Base-by-base conservation (phyloP, 2,113 vertebrate species). In the Ceyx cyanopectus region DNA sequence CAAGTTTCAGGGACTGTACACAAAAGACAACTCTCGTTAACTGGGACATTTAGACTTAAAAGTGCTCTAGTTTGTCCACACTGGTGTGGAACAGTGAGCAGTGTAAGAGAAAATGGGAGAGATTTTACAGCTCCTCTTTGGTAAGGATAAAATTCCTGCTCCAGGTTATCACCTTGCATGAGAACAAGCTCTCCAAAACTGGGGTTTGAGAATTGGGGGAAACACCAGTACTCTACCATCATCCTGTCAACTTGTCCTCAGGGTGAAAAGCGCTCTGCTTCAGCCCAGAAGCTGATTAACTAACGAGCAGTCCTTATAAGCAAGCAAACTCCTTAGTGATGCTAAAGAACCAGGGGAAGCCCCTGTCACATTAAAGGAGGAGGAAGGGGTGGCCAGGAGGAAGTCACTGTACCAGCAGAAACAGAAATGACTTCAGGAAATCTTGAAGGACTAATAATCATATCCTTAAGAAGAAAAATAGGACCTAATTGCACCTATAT, bases 371-470 rank as follows among this genome's bases (percentile, higher is more conserved):
- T 41, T 26, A 73, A 65, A 68, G 87, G 70, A 67, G 14, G 65
- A 30, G 8, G 8, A 11, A 26, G n/a, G 14, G 4, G 2, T 56
- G 9, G 10, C 1, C 7, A 5, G 10, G 5, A 4, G 19, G 6
- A 12, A 32, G 27, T 51, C 23, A n/a, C n/a, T 79, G 51, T 26
- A 79, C 56, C 50, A 70, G 77, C 3, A 83, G 29, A 61, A 48
- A 60, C 1, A 57, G 11, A 78, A 32, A 58, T 30, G 41, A 60
- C 14, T 54, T 69, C 2, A 40, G 74, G n/a, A 79, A 69, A 54
- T 40, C 34, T 20, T 83, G 29, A 70, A 84, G 27, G 20, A 81
- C 41, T 75, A 89, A 62, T 81, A 89, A 81, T 68, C 53, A 20
- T 58, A 73, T 20, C n/a, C 24, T 82, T 82, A 40, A 14, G 78